Percentiles rank a stretch among this genome's conserved stretches.
phyloP scores from a whole-genome alignment of 2,113 vertebrate genomes.

The Labrus mixtus region DNA sequence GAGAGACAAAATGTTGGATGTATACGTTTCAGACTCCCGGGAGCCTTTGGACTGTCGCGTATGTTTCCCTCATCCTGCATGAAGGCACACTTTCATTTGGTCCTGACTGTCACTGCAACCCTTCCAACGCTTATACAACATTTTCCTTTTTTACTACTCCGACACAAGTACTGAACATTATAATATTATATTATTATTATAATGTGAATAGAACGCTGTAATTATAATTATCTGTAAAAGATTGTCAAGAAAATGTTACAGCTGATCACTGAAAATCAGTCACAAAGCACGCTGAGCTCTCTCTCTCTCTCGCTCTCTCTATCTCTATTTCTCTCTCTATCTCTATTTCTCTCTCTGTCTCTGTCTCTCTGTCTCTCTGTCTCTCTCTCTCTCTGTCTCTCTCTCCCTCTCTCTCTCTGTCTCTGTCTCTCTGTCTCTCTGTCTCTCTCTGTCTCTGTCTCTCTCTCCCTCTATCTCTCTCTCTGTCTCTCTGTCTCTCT shows the following conservation, averaged over 20 bases:
- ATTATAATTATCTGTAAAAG: background rate
- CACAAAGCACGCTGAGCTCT: background rate
- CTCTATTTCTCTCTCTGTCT: no score
- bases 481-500: no score
- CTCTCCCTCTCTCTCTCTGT: background rate
- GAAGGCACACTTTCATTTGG: background rate
- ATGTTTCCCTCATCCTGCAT: background rate
- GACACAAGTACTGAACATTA: background rate
- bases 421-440: background rate
- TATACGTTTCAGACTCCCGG: background rate
- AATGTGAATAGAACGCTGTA: no score
- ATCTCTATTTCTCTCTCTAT: background rate
- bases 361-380: background rate
- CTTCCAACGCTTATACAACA: background rate
- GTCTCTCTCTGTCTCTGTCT: background rate
- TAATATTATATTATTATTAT: no score
- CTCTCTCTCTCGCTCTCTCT: background rate
- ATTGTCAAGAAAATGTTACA: background rate
- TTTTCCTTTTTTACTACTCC: background rate
- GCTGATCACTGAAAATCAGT: background rate
- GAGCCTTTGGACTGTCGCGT: background rate
- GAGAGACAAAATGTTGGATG: conserved; percentile 47
- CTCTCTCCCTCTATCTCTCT: background rate
- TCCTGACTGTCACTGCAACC: background rate
- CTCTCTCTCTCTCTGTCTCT: background rate